phyloP scores from a whole-genome alignment of 2,113 vertebrate genomes.

The Probosciger aterrimus region DNA sequence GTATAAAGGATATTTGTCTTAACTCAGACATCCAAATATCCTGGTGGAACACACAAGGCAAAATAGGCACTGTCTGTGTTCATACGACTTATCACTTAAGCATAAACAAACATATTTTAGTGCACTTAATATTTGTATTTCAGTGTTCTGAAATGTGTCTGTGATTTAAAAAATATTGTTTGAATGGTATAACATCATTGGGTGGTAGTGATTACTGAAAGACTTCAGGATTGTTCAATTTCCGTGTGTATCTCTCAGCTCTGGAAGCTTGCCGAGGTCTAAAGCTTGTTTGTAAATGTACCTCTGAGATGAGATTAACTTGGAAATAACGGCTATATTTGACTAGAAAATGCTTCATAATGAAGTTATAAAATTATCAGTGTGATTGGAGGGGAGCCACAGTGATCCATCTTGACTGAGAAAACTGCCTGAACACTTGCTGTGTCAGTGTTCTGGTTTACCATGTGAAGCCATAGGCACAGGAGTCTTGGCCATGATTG shows the following conservation, averaged over 20 bases:
- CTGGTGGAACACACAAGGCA: background rate
- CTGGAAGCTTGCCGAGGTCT: background rate
- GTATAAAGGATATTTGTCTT: background rate
- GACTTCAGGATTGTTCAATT: background rate
- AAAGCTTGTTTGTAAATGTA: background rate
- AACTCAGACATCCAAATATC: fast-evolving
- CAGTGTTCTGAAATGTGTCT: background rate
- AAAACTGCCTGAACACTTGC: background rate
- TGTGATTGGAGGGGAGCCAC: background rate
- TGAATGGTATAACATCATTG: background rate
- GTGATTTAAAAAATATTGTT: background rate
- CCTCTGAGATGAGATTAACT: background rate
- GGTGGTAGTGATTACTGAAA: background rate
- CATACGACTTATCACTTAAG: background rate
- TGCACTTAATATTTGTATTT: background rate
- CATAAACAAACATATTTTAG: background rate
- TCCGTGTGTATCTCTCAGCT: background rate
- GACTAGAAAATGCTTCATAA: background rate
- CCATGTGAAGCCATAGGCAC: background rate
- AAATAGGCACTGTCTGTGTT: background rate
- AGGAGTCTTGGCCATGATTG: background rate
- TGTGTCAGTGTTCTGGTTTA: background rate
- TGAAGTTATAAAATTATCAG: background rate
- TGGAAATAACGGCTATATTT: background rate
- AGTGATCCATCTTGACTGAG: background rate